Base-by-base conservation (phyloP, 2,888 invertebrate genomes). In the Siphlonurus alternatus region DNA sequence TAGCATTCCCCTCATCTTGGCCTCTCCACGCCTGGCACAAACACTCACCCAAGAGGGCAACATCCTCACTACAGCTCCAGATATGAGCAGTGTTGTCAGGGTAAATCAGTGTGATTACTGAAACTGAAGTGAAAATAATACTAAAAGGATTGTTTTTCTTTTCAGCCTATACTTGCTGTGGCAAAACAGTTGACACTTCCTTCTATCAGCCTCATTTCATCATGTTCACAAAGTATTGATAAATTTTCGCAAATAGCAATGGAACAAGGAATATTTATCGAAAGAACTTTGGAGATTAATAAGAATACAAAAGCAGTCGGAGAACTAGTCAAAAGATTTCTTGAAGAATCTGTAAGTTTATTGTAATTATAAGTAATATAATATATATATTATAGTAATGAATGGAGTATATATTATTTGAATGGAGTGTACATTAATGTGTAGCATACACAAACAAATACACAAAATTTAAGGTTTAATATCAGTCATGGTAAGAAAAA, bases 31-130 rank as follows among this genome's bases (percentile, higher is more conserved):
- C 51, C 65, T 68, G 10, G 65, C 68, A 54, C 67, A 69, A 53
- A 64, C 63, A 59, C 65, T 67, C n/a, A 63, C 53, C 1, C 66
- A 66, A n/a, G 63, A 67, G 24, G 64, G 65, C 3, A 71, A 71
- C 64, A 70, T 71, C 22, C 69, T 72, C 54, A 71, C 71, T 1
- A 71, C 72, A 15, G 70, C 70, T 1, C 72, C 71, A 5, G 71
- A 70, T 54, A 69, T 72, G 62, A 69, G 69, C 65, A 70, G 71
- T 61, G 70, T 71, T 1, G 68, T 70, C 53, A 70, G 70, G 68
- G 72, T 72, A 68, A 66, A 65, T 22, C 19, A 23, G 23, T 38
- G 59, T 15, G 20, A 38, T 38, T 5, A 1, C 53, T 62, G 53
- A 18, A 51, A 51, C 24, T 54, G 23, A 22, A 22, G 53, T 24